Conservation (phyloP, 2,113 vertebrate species). For the Thamnaconus septentrionalis region DNA sequence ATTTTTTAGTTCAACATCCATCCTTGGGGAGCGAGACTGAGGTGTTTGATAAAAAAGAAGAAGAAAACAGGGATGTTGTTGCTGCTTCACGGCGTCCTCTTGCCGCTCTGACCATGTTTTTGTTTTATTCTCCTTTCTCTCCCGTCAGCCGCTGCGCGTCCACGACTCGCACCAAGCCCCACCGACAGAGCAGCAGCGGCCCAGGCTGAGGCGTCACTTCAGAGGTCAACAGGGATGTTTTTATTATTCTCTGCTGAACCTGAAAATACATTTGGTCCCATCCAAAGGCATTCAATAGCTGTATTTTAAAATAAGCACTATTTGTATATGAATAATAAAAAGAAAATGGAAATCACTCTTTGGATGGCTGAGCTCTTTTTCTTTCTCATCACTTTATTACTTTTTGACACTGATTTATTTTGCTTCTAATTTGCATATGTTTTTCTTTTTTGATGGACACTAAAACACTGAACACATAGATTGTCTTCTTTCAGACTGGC, state of each 20-base stretch:
- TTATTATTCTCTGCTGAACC: slow-evolving; percentile 8
- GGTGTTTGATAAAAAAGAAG: background rate
- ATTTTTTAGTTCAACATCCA: slow-evolving; percentile 18
- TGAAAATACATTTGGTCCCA: slow-evolving; percentile 15
- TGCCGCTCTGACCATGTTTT: background rate
- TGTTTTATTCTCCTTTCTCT: background rate
- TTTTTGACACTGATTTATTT: background rate
- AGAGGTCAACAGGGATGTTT: slow-evolving; percentile 1
- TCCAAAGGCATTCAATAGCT: background rate
- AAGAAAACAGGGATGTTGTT: too few relatives aligned
- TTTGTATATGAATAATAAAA: slow-evolving; percentile 56
- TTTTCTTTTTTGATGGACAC: too few relatives aligned
- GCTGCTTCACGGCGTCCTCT: background rate
- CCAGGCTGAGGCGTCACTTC: slow-evolving; percentile 7
- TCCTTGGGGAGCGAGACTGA: background rate
- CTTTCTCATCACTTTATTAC: background rate
- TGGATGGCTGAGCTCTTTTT: slow-evolving; percentile 7
- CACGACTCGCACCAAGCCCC: slow-evolving; percentile 25
- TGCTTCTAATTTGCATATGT: background rate
- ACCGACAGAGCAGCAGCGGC: slow-evolving; percentile 8
- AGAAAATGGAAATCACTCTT: background rate
- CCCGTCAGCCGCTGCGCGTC: slow-evolving; percentile 24
- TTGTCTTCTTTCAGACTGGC: too few relatives aligned
- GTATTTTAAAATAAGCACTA: slow-evolving; percentile 22
- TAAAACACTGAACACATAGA: too few relatives aligned